phyloP scores from a whole-genome alignment of 2,113 vertebrate genomes.

The Narcine bancroftii region DNA sequence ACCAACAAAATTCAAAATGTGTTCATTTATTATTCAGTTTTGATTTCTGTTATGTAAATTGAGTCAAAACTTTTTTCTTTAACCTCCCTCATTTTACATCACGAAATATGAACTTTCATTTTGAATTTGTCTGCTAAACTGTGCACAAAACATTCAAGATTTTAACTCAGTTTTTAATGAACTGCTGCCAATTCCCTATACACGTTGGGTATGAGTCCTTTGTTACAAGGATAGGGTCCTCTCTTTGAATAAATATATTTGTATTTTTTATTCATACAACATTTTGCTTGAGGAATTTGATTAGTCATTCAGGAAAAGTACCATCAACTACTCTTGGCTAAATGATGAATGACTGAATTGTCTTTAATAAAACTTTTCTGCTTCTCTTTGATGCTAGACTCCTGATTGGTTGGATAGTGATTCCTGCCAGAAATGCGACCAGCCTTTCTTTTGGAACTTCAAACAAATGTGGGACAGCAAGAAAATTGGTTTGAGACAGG shows the following conservation, averaged over 20 bases:
- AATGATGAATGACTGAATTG: not conserved
- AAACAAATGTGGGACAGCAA: constrained; percentile 99
- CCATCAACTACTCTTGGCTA: not conserved
- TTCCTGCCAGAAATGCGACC: constrained; percentile 94
- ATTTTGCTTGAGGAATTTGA: not conserved
- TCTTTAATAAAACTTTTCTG: not conserved
- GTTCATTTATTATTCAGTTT: too few relatives aligned
- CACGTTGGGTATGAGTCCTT: not conserved
- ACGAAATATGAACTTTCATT: not conserved
- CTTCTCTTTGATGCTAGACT: constrained; percentile 60
- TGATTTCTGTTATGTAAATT: too few relatives aligned
- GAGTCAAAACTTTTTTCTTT: too few relatives aligned
- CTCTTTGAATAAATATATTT: not conserved
- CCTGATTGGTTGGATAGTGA: constrained; percentile 96
- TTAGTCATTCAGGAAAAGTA: not conserved
- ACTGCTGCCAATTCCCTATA: not conserved
- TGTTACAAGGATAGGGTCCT: not conserved
- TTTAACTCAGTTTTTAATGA: not conserved
- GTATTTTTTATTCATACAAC: too few relatives aligned
- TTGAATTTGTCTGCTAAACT: not conserved
- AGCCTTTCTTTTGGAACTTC: constrained; percentile 99
- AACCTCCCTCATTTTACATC: too few relatives aligned
- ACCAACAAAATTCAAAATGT: too few relatives aligned
- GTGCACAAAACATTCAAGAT: too few relatives aligned
- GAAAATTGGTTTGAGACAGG: constrained; percentile 95